Evolutionary conservation across 2,888 invertebrate species (phyloP).

Genomic region (Dichetophora obliterata): DNA sequence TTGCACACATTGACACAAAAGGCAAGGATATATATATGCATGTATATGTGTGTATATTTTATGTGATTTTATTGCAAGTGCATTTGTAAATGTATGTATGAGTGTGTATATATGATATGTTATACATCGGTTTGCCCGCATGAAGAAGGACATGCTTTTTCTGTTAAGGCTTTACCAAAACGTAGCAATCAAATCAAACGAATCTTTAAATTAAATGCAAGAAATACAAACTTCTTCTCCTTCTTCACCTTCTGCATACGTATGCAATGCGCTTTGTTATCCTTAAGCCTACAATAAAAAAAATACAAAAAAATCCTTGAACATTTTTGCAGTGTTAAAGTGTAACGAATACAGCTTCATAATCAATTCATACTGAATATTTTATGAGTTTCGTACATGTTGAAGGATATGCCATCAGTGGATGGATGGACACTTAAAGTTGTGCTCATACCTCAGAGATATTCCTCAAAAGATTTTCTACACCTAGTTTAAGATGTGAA

Average conservation of each 20-base stretch:
- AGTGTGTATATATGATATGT: background rate
- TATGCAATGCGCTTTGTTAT: too few species aligned
- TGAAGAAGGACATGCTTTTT: constrained; percentile 11
- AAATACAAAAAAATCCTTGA: constrained; percentile 28
- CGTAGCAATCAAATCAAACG: too few species aligned
- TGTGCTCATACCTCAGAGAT: too few species aligned
- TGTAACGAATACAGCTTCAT: too few species aligned
- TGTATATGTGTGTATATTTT: background rate
- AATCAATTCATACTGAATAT: too few species aligned
- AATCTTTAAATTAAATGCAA: constrained; percentile 45
- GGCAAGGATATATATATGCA: background rate
- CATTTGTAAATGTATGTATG: background rate
- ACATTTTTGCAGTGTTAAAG: constrained; percentile 33
- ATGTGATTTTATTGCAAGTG: background rate
- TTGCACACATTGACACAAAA: background rate
- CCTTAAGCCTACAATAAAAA: constrained; percentile 17
- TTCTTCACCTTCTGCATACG: too few species aligned
- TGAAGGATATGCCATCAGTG: too few species aligned
- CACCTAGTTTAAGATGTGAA: too few species aligned
- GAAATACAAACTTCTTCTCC: constrained; percentile 37
- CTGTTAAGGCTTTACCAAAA: too few species aligned
- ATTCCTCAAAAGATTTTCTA: too few species aligned
- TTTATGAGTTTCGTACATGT: too few species aligned
- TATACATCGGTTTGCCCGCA: background rate
- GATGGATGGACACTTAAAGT: too few species aligned